Conservation (phyloP, 37 sponge, comb jelly and placozoan species). For the Corticium candelabrum region DNA sequence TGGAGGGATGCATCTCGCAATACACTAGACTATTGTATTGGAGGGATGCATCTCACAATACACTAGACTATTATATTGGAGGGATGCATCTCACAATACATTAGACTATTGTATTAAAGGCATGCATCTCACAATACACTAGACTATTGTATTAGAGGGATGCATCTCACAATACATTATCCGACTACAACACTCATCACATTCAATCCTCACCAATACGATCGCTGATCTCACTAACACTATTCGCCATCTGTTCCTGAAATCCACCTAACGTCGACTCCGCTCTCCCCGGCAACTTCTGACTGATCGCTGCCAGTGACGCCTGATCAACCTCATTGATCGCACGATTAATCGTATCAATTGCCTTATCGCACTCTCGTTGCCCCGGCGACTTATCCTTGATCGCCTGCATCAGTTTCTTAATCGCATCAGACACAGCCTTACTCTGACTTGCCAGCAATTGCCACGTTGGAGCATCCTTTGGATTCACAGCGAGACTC, state of each 20-base stretch:
- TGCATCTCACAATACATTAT: no score
- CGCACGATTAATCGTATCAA: constrained; percentile 59
- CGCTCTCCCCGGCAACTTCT: constrained; percentile 56
- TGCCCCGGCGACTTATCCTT: constrained; percentile 71
- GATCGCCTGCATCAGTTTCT: constrained; percentile 53
- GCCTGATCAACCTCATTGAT: constrained; percentile 78
- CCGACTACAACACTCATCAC: neutral
- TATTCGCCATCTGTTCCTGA: constrained; percentile 67
- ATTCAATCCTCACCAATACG: constrained; percentile 19
- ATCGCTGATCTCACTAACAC: constrained; percentile 53
- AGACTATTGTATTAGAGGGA: no score
- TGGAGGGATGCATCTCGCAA: no score
- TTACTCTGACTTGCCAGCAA: constrained; percentile 77
- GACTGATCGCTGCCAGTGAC: constrained; percentile 58
- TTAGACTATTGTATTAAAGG: neutral
- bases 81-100: no score
- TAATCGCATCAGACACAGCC: constrained; percentile 75
- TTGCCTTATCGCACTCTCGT: constrained; percentile 74
- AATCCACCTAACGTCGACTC: constrained; percentile 63
- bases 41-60: no score
- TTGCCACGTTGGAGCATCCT: constrained; percentile 88
- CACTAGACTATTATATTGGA: no score
- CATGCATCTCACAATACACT: no score
- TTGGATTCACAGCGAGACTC: constrained; percentile 73
- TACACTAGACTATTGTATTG: no score